These are phyloP conservation scores for Ochotona princeps DNA, from an alignment of 2,113 vertebrate genomes.

Conservation along the genomic window DNA sequence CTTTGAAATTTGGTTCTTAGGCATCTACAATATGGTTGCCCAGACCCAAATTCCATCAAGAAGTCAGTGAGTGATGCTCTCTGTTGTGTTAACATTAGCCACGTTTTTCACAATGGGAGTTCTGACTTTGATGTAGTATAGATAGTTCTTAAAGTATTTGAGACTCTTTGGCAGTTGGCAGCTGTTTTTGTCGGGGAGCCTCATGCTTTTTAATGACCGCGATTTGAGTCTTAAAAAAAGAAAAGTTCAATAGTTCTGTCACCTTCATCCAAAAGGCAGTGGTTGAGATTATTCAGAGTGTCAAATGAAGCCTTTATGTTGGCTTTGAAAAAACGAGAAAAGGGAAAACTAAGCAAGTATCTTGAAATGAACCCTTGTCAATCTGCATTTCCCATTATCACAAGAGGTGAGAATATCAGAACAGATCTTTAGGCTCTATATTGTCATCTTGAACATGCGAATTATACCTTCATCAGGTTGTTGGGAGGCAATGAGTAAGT, in stretches of 20 bases:
- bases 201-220: slow-evolving; percentile 49
- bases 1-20: background rate
- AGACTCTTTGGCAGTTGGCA: slow-evolving; percentile 49
- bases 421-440: background rate
- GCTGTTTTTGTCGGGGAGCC: background rate
- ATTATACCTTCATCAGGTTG: background rate
- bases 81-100: background rate
- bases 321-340: background rate
- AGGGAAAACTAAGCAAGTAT: slow-evolving; percentile 34
- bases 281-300: background rate
- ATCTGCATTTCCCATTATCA: background rate
- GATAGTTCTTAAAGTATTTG: slow-evolving; percentile 49
- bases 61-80: slow-evolving; percentile 31
- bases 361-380: background rate
- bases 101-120: slow-evolving; percentile 59
- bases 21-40: slow-evolving; percentile 21
- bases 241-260: slow-evolving; percentile 75
- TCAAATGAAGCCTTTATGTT: slow-evolving; percentile 20
- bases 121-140: slow-evolving; percentile 46
- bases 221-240: slow-evolving; percentile 72
- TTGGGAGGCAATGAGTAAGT: background rate
- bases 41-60: background rate
- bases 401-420: background rate
- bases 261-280: slow-evolving; percentile 75
- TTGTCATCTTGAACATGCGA: background rate